phyloP scores from a whole-genome alignment of 2,888 invertebrate genomes.

The Protophormia terraenovae region DNA sequence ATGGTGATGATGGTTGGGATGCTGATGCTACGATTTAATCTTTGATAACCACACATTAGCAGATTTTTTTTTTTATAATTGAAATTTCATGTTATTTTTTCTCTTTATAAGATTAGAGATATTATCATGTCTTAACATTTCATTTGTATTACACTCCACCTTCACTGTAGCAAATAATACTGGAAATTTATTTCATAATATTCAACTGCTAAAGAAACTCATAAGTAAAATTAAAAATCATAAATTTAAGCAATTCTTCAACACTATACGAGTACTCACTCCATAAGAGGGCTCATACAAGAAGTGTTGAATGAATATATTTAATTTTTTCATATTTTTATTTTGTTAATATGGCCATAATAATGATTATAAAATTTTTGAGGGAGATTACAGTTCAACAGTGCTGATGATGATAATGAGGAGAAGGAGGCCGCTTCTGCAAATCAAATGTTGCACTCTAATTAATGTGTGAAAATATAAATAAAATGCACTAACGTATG shows the following conservation, averaged over 20 bases:
- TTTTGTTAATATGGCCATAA: conserved; percentile 12
- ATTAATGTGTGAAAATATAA: conserved; percentile 64
- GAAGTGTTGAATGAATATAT: too few species aligned
- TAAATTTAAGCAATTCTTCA: neutral
- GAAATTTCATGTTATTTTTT: neutral
- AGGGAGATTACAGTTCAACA: too few species aligned
- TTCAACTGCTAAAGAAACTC: neutral
- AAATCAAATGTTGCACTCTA: conserved; percentile 61
- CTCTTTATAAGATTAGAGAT: neutral
- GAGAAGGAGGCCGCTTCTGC: neutral
- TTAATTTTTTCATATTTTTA: neutral
- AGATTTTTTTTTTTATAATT: neutral
- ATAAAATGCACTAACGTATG: neutral
- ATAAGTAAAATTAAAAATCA: neutral
- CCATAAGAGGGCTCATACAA: too few species aligned
- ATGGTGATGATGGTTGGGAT: neutral
- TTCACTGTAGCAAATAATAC: neutral
- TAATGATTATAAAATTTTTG: conserved; percentile 9
- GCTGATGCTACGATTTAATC: neutral
- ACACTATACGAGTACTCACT: too few species aligned
- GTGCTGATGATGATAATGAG: neutral
- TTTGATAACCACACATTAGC: neutral
- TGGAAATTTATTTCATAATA: neutral
- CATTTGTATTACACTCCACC: neutral
- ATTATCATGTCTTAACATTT: neutral